Evolutionary conservation across 37 sponge, comb jelly and placozoan genomes (phyloP).

Genomic region (Halisarca cf. caerulea): DNA sequence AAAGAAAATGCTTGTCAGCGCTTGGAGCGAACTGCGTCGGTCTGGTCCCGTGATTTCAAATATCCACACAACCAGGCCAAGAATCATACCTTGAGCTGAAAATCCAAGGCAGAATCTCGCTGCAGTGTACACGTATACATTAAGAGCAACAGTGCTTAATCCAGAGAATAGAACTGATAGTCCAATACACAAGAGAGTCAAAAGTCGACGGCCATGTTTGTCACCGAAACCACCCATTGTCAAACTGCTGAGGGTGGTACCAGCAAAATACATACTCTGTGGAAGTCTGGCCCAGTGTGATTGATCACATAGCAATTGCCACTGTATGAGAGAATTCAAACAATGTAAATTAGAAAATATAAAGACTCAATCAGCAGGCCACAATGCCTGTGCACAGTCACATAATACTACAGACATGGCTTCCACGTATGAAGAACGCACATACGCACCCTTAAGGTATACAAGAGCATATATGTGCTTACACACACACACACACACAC

Average conservation of each 20-base stretch:
- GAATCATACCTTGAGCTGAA: neutral
- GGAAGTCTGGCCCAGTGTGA: neutral
- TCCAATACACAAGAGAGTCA: neutral
- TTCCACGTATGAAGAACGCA: no score
- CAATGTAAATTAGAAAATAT: no score
- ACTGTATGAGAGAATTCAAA: neutral
- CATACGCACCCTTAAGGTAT: no score
- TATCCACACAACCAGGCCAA: neutral
- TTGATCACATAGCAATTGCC: neutral
- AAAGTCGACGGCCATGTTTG: neutral
- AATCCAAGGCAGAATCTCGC: neutral
- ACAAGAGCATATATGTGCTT: no score
- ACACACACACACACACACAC: no score
- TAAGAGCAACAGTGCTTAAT: neutral
- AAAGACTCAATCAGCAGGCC: no score
- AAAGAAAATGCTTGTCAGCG: neutral
- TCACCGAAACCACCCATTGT: neutral
- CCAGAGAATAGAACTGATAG: neutral
- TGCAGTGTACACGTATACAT: neutral
- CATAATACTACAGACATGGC: no score
- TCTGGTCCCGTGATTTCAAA: constrained; percentile 18
- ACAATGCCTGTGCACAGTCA: no score
- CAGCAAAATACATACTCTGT: constrained; percentile 11
- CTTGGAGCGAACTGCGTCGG: neutral
- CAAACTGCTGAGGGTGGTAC: neutral